Conservation (phyloP, 1,140 invertebrate genomes). For the Heliconius hermathena region DNA sequence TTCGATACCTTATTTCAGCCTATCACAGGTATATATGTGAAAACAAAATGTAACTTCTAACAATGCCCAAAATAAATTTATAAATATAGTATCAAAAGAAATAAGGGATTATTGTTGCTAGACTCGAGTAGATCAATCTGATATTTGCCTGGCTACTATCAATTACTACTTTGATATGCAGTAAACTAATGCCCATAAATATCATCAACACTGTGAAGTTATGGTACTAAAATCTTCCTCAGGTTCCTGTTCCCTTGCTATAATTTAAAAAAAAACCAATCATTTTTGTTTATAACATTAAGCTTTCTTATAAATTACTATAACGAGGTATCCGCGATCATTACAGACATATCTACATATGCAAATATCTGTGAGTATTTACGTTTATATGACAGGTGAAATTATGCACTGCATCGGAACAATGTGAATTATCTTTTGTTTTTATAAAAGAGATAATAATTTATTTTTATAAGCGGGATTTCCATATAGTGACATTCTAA, state of each 20-base stretch:
- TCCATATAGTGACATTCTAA: constrained; percentile 64
- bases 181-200: background rate
- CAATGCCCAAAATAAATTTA: too few relatives aligned
- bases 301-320: constrained; percentile 24
- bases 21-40: too few relatives aligned
- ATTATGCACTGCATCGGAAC: constrained; percentile 44
- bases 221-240: background rate
- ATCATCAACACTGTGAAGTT: background rate
- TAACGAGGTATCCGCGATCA: constrained; percentile 21
- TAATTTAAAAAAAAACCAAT: background rate
- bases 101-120: too few relatives aligned
- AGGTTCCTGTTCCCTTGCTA: too few relatives aligned
- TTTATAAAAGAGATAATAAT: constrained; percentile 52
- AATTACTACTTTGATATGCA: background rate
- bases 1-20: too few relatives aligned
- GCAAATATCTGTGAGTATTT: constrained; percentile 28
- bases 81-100: too few relatives aligned
- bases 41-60: too few relatives aligned
- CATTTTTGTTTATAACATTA: background rate
- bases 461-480: constrained; percentile 63
- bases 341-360: constrained; percentile 22
- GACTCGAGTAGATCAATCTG: too few relatives aligned
- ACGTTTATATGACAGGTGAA: constrained; percentile 40
- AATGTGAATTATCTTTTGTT: constrained; percentile 54
- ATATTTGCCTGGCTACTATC: too few relatives aligned